These are phyloP conservation scores for Ancistrus triradiatus DNA, from an alignment of 2,113 vertebrate species.

Conservation along the genomic window DNA sequence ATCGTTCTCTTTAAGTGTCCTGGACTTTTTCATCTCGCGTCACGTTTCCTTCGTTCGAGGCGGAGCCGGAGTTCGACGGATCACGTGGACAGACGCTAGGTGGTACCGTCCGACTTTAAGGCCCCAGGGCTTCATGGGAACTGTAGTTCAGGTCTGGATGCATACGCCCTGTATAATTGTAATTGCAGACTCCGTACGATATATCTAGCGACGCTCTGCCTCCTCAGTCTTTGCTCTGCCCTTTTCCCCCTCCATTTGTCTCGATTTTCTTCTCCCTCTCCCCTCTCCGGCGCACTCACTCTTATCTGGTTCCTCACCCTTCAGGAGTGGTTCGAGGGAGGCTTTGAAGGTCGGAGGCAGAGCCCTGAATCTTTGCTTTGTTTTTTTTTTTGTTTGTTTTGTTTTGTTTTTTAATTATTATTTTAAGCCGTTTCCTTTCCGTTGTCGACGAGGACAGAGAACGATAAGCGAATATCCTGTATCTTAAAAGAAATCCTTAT, in stretches of 20 bases:
- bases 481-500: slow-evolving; percentile 89
- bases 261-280: neutral
- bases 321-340: neutral
- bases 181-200: slow-evolving; percentile 39
- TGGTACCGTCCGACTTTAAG: slow-evolving; percentile 39
- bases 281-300: slow-evolving; percentile 15
- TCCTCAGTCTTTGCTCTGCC: slow-evolving; percentile 32
- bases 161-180: slow-evolving; percentile 44
- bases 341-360: slow-evolving; percentile 13
- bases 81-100: slow-evolving; percentile 40
- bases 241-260: neutral
- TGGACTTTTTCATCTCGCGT: neutral
- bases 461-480: slow-evolving; percentile 80
- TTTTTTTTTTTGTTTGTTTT: slow-evolving; percentile 33
- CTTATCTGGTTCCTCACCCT: slow-evolving; percentile 2
- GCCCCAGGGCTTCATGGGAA: slow-evolving; percentile 36
- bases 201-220: slow-evolving; percentile 39
- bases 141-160: slow-evolving; percentile 48
- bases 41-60: neutral
- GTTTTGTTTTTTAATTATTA: slow-evolving; percentile 38
- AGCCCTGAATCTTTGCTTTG: slow-evolving; percentile 15
- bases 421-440: slow-evolving; percentile 67
- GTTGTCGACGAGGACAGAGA: slow-evolving; percentile 68
- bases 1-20: too few species aligned
- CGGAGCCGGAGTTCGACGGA: too few species aligned